Conservation (phyloP, 2,888 invertebrate genomes). For the Sepiola atlantica region DNA sequence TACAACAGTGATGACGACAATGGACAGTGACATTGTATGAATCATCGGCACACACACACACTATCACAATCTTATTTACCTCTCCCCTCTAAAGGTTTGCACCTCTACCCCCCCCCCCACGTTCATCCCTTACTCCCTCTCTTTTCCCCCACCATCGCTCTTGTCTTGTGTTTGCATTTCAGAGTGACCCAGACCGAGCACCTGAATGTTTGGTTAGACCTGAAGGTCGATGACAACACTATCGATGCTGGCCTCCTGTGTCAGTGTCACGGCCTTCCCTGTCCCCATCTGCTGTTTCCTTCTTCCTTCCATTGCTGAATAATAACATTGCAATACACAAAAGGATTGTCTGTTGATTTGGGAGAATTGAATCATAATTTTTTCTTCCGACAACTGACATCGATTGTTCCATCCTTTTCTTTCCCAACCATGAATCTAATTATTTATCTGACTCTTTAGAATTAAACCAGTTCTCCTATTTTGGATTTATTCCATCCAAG, state of each 20-base stretch:
- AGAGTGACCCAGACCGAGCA: neutral
- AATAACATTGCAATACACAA: neutral
- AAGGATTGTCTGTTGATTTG: neutral
- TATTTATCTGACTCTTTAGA: neutral
- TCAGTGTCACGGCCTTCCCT: neutral
- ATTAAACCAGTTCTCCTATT: neutral
- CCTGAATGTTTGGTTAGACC: slow-evolving; percentile 19
- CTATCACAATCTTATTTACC: slow-evolving; percentile 14
- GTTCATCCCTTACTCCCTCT: neutral
- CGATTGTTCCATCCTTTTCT: neutral
- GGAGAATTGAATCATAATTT: neutral
- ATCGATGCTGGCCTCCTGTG: neutral
- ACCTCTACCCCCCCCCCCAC: neutral
- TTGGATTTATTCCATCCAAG: neutral
- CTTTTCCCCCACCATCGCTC: neutral
- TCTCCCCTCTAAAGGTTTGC: neutral
- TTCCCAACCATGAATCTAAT: neutral
- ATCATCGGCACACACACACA: neutral
- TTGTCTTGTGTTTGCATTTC: neutral
- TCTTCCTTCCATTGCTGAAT: neutral
- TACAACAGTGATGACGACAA: neutral
- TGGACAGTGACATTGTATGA: neutral
- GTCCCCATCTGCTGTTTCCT: too few species aligned
- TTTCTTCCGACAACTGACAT: neutral
- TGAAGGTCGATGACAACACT: neutral